Percentiles rank a stretch among this genome's conserved stretches.
Evolutionary conservation across 2,888 invertebrate genomes (phyloP).

Genomic region (Microctonus hyperodae): DNA sequence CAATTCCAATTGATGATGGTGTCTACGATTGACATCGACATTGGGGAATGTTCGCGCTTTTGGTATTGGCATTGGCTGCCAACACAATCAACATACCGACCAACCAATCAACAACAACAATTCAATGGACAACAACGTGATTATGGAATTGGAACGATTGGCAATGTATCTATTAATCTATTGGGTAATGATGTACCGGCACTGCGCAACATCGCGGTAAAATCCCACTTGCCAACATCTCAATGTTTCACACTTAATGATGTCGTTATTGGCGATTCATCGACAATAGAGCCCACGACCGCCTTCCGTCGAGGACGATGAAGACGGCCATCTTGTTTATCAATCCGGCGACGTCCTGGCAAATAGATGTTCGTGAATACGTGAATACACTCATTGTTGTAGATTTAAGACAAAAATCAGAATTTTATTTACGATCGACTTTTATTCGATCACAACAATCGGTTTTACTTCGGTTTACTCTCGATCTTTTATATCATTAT

Average conservation of each 20-base stretch:
- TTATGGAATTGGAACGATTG: constrained; percentile 26
- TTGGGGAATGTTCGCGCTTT: constrained; percentile 44
- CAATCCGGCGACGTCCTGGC: constrained; percentile 98
- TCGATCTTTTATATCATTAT: too few relatives aligned
- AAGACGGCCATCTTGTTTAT: constrained; percentile 99
- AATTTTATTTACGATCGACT: constrained; percentile 30
- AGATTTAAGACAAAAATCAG: constrained; percentile 53
- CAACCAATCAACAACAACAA: too few relatives aligned
- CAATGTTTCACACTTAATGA: constrained; percentile 42
- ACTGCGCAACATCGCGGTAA: constrained; percentile 20
- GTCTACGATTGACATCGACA: constrained; percentile 21
- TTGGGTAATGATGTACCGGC: constrained; percentile 10
- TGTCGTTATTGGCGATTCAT: constrained; percentile 35
- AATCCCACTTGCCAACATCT: constrained; percentile 21
- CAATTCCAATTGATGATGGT: constrained; percentile 10
- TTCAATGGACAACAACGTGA: constrained; percentile 41
- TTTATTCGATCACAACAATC: constrained; percentile 6
- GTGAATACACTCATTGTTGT: constrained; percentile 65
- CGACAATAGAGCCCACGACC: constrained; percentile 80
- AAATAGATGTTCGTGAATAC: constrained; percentile 98
- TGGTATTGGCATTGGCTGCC: background rate
- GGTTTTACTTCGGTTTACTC: background rate
- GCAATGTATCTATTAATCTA: constrained; percentile 10
- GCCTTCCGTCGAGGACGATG: constrained; percentile 98
- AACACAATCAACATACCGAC: constrained; percentile 23